Base-by-base conservation (phyloP, 2,113 vertebrate genomes). In the Pelobates fuscus region DNA sequence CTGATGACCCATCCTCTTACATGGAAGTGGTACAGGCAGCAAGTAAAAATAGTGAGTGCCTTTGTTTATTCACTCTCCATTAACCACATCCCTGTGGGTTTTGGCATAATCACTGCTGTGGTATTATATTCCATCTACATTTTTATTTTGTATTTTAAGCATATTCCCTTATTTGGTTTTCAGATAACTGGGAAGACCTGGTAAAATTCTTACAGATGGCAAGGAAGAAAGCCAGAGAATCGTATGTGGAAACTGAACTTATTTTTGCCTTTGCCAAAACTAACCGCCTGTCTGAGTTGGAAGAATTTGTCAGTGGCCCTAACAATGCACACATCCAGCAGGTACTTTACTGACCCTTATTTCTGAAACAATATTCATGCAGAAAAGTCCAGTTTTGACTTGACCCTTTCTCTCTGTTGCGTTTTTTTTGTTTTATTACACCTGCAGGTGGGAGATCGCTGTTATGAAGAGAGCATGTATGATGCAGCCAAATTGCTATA, bases 181-280 rank as follows among this genome's bases (percentile, higher is more conserved):
- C 71, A 97, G 96, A 92, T 88, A 96, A 95, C 82, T 98, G 95
- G 95, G 95, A 96, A 29, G 94, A 97, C 77, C 85, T 97, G 78
- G 94, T 97, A 21, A 97, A 95, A 82, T 98, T 95, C 83, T 89
- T 98, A 27, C 94, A 97, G 79, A 96, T 97, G 95, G 95, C 96
- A 78, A 90, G 92, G 58, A 95, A 94, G 84, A 97, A 94, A 78
- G 91, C 93, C 8, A 86, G 86, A 68, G 95, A 96, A 79, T 94
- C 95, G 1, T 95, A 94, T 0, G 90, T 95, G 49, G 95, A 97
- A 82, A 98, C 94, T 0, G 95, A 97, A 86, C 91, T 97, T 68
- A 94, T 96, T 84, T 97, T 97, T 83, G 94, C 96, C 44, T 83
- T 98, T 68, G 95, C 95, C 26, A 97, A 97, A 90, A 98, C 95